Evolutionary conservation across 2,797 vertebrate genomes (phyloP), one percentile per base, ranked within the genome.

Genomic region (Gila robusta): DNA sequence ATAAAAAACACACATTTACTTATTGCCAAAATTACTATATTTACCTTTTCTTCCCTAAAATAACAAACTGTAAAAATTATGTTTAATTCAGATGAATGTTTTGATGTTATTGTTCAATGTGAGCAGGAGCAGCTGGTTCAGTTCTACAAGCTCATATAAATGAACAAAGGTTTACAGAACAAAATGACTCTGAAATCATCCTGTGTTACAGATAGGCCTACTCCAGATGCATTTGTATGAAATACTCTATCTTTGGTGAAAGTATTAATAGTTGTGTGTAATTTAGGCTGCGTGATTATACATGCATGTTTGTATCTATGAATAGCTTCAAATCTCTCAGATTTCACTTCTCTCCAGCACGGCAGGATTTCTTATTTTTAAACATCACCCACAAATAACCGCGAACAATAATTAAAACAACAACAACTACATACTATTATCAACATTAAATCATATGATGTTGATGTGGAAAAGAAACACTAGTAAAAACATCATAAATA

Each of bases 321-420:
- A 89, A 91, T 88, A 89, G 89, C 90, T 37, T 52, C n/a, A 76
- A 78, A 81, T 88, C 77, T 86, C 83, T 91, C 90, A 74, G 67
- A 89, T 89, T 91, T 89, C 87, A 86, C 84, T 81, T 83, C 86
- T 85, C 62, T 83, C 70, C 79, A 88, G 39, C 80, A 85, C 35
- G 74, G 77, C 62, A 82, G 86, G 62, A 80, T 69, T 85, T 67
- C 82, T 83, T 70, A 83, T 87, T 89, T 32, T 81, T 86, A 87
- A 85, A 85, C 71, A 86, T 77, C 52, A 39, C 72, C 32, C 81
- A n/a, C 83, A 76, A 67, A 66, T 77, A 81, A 72, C 81, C 82
- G 1, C 23, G 23, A 54, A 78, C 54, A 41, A 62, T 26, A 59
- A 17, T n/a, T 17, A 2, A 37, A 37, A 54, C 39, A 78, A 41